phyloP scores from a whole-genome alignment of 2,888 invertebrate species.

The Alentia gelatinosa region DNA sequence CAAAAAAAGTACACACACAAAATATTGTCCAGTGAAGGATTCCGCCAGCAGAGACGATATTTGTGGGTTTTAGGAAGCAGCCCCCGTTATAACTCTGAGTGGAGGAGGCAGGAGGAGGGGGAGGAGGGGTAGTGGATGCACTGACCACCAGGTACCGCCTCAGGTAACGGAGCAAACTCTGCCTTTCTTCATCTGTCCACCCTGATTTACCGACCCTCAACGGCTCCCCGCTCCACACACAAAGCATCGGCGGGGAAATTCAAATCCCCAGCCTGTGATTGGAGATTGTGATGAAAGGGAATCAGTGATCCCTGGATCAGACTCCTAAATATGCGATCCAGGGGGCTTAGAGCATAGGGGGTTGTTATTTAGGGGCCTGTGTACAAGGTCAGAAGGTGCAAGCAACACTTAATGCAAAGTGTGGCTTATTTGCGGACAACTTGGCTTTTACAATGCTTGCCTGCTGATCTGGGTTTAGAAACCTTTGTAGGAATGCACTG shows the following conservation, averaged over 20 bases:
- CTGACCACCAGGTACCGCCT: background rate
- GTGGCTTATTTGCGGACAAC: background rate
- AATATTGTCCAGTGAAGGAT: too few species aligned
- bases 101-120: too few species aligned
- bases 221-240: background rate
- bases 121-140: background rate
- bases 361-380: background rate
- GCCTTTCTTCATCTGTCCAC: background rate
- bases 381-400: background rate
- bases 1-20: too few species aligned
- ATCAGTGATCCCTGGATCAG: background rate
- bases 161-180: background rate
- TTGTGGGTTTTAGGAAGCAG: too few species aligned
- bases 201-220: background rate
- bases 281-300: background rate
- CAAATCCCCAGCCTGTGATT: background rate
- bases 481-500: too few species aligned
- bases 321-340: background rate
- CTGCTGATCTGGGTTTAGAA: too few species aligned
- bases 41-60: too few species aligned
- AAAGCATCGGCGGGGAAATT: background rate
- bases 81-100: too few species aligned
- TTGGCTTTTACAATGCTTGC: background rate
- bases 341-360: background rate
- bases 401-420: background rate